These are phyloP conservation scores for Seira ritae DNA, from an alignment of 2,888 invertebrate species.

Conservation along the genomic window DNA sequence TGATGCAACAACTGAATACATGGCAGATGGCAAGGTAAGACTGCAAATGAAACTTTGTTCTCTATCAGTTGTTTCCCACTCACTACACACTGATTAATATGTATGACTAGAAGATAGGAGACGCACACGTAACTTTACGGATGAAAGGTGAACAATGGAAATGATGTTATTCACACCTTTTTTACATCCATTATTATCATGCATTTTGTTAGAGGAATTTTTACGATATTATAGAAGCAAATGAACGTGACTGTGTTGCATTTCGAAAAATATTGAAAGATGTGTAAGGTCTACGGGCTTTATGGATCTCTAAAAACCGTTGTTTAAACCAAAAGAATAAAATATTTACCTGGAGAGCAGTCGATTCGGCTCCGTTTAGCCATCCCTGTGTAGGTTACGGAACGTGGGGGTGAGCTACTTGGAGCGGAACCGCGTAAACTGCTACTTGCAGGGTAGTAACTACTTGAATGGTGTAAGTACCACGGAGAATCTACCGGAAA, in stretches of 20 bases:
- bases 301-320: too few species aligned
- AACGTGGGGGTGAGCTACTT: conserved; percentile 44
- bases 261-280: too few species aligned
- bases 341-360: conserved; percentile 57
- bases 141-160: conserved; percentile 36
- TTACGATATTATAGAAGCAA: too few species aligned
- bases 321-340: too few species aligned
- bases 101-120: conserved; percentile 2
- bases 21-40: too few species aligned
- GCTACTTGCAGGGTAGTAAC: conserved; percentile 62
- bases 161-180: conserved; percentile 53
- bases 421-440: conserved; percentile 43
- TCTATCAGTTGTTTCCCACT: conserved; percentile 55
- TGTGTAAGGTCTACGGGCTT: too few species aligned
- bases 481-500: conserved; percentile 71
- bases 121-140: too few species aligned
- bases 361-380: conserved; percentile 63
- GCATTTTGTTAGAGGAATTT: conserved; percentile 2
- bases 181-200: conserved; percentile 27
- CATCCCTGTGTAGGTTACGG: conserved; percentile 50
- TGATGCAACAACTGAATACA: too few species aligned
- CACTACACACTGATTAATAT: not conserved
- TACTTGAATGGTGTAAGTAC: conserved; percentile 69
- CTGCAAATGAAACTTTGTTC: too few species aligned
- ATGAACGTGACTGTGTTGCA: too few species aligned